phyloP scores from a whole-genome alignment of 2,888 invertebrate genomes.

The Mycalesis mineus region DNA sequence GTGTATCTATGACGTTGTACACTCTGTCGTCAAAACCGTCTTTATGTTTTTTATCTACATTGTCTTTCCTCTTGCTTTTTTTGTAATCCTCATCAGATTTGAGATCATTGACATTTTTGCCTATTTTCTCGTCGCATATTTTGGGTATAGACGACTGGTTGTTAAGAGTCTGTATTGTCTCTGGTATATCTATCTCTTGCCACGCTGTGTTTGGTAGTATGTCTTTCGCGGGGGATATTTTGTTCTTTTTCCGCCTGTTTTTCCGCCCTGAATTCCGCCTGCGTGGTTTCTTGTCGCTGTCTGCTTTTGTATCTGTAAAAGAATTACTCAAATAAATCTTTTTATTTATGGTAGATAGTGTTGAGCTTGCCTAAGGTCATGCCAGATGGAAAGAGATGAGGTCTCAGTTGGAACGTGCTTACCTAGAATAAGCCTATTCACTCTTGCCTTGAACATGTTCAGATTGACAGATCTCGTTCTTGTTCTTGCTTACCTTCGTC shows the following conservation, averaged over 20 bases:
- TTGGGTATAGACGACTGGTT: constrained; percentile 43
- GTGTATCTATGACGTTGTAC: constrained; percentile 60
- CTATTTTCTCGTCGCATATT: constrained; percentile 46
- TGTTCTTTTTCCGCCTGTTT: constrained; percentile 57
- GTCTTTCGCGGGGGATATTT: constrained; percentile 57
- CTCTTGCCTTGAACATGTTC: too few species aligned
- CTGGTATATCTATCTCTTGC: constrained; percentile 20
- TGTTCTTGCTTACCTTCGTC: too few species aligned
- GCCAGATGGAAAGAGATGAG: too few species aligned
- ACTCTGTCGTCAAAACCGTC: constrained; percentile 40
- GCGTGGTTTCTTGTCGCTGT: constrained; percentile 51
- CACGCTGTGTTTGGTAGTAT: constrained; percentile 19
- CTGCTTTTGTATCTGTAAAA: constrained; percentile 40
- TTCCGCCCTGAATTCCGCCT: constrained; percentile 60
- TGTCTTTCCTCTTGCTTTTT: constrained; percentile 34
- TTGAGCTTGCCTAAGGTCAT: too few species aligned
- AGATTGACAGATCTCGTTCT: too few species aligned
- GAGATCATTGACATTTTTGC: constrained; percentile 64
- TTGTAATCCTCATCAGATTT: constrained; percentile 34
- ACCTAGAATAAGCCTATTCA: too few species aligned
- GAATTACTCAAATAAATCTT: too few species aligned
- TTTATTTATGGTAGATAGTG: too few species aligned
- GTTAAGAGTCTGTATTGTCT: constrained; percentile 34
- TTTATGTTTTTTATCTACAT: constrained; percentile 12
- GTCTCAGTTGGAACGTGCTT: too few species aligned